Percentiles rank a stretch among this genome's conserved stretches.
Conservation (phyloP, 2,888 invertebrate species). For the Eueremaeus valkanovi region DNA sequence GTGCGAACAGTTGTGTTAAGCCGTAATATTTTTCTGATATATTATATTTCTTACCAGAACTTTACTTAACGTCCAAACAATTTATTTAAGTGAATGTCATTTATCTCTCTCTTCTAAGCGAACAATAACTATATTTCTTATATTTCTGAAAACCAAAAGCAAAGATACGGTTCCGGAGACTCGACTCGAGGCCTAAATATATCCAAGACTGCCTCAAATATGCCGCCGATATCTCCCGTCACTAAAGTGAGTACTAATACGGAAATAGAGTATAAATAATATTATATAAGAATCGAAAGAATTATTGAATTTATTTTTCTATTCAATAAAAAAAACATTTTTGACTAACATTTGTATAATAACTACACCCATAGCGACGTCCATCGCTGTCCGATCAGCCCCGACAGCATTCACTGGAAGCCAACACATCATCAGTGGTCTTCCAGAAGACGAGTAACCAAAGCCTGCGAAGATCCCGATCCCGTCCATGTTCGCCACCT, state of each 20-base stretch:
- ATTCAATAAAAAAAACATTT: too few species aligned
- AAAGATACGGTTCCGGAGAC: slow-evolving; percentile 4
- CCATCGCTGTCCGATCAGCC: slow-evolving; percentile 25
- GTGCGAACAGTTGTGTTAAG: too few species aligned
- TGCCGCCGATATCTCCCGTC: slow-evolving; percentile 5
- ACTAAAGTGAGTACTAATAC: slow-evolving; percentile 15
- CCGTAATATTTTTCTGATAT: too few species aligned
- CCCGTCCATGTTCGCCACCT: slow-evolving; percentile 15
- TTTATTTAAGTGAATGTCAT: background rate
- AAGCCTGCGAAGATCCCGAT: background rate
- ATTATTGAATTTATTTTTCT: background rate
- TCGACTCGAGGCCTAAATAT: background rate
- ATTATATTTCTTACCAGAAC: too few species aligned
- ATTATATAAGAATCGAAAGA: background rate
- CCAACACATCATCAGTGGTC: background rate
- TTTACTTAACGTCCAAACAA: background rate
- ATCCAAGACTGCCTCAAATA: background rate
- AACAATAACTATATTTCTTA: background rate
- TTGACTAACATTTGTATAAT: too few species aligned
- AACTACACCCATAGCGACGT: background rate
- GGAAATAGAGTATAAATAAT: background rate
- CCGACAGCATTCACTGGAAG: slow-evolving; percentile 20
- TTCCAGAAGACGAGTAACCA: background rate
- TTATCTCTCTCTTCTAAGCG: too few species aligned
- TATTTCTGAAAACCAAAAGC: background rate